These are phyloP conservation scores for Podarcis muralis DNA, from an alignment of 2,113 vertebrate species.

Conservation along the genomic window DNA sequence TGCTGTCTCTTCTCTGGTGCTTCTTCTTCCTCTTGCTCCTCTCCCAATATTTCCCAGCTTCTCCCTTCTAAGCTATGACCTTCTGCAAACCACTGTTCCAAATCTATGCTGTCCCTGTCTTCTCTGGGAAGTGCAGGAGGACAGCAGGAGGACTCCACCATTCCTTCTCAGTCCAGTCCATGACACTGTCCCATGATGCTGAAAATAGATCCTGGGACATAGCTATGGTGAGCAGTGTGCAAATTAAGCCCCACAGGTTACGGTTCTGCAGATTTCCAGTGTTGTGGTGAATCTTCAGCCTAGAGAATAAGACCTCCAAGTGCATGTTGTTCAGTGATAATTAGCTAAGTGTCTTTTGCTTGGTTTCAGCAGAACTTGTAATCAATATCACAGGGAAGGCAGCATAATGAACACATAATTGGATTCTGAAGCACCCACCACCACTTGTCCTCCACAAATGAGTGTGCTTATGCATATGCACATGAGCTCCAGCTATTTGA, in stretches of 20 bases:
- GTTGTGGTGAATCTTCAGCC: background rate
- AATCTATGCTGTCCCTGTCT: too few relatives aligned
- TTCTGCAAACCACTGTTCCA: too few relatives aligned
- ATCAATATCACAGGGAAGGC: background rate
- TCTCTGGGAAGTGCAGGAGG: too few relatives aligned
- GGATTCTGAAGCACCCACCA: background rate
- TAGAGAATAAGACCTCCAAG: background rate
- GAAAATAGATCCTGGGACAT: too few relatives aligned
- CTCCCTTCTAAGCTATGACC: too few relatives aligned
- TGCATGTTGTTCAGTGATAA: background rate
- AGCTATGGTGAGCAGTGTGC: too few relatives aligned
- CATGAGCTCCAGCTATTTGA: background rate
- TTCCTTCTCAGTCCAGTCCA: too few relatives aligned
- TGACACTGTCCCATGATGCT: too few relatives aligned
- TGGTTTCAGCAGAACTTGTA: background rate
- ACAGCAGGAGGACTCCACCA: too few relatives aligned
- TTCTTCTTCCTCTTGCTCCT: too few relatives aligned
- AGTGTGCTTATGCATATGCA: background rate
- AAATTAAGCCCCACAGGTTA: background rate
- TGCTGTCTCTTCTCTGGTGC: too few relatives aligned
- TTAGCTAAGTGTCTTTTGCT: background rate
- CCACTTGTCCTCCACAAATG: background rate
- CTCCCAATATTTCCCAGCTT: too few relatives aligned
- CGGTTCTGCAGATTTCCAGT: background rate
- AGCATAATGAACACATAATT: conserved; percentile 4